A percentile compares a stretch with the other conserved stretches of the same genome.
These are phyloP conservation scores for Meloidogyne floridensis DNA, from an alignment of 1,140 invertebrate genomes.

Conservation along the genomic window DNA sequence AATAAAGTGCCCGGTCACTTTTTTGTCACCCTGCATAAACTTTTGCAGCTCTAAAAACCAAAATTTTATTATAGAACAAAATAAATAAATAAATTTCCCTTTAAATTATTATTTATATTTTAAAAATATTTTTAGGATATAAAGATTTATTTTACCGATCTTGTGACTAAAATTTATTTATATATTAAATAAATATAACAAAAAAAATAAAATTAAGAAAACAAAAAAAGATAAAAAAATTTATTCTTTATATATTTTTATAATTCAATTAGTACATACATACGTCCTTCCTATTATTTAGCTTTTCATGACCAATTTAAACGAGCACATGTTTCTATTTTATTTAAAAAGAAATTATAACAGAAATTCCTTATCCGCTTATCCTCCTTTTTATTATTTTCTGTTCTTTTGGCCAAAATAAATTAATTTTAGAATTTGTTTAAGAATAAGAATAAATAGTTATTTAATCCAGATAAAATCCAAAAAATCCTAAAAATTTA, in stretches of 20 bases:
- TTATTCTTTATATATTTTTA: neutral
- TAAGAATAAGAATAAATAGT: no score
- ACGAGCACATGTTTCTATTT: neutral
- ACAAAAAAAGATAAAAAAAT: no score
- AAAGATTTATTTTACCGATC: no score
- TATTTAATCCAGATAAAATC: no score
- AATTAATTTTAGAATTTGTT: neutral
- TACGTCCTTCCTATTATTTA: neutral
- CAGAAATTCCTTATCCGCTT: neutral
- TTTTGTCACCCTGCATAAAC: no score
- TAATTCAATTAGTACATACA: neutral
- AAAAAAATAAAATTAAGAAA: neutral
- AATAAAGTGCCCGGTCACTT: no score
- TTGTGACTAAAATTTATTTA: neutral
- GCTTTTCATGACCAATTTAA: slow-evolving; percentile 1
- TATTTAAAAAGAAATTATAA: neutral
- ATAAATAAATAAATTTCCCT: no score
- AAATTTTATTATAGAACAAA: no score
- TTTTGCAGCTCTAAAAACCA: no score
- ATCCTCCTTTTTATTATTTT: neutral
- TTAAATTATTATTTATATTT: no score
- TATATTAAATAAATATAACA: neutral
- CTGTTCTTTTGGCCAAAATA: slow-evolving; percentile 6
- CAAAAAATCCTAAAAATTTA: no score
- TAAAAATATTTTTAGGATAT: no score